Evolutionary conservation across 1,140 invertebrate genomes (phyloP).

Genomic region (Drosophila nebulosa): DNA sequence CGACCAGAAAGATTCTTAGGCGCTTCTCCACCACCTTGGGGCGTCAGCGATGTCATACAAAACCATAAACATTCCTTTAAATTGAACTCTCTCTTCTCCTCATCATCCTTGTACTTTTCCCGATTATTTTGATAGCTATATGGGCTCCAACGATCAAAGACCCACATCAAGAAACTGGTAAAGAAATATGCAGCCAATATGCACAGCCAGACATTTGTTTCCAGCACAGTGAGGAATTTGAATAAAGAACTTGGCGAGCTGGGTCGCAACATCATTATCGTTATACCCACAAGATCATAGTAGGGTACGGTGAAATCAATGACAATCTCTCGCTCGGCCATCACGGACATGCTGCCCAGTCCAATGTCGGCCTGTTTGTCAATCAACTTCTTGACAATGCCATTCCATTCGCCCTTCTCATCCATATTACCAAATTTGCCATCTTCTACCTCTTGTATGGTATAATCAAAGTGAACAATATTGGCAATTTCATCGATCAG

Average conservation of each 20-base stretch:
- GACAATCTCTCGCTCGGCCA: slow-evolving; percentile 96
- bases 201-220: slow-evolving; percentile 97
- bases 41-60: slow-evolving; percentile 98
- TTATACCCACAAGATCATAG: slow-evolving; percentile 96
- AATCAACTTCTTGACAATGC: slow-evolving; percentile 94
- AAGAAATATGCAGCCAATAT: slow-evolving; percentile 97
- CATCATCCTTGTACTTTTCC: slow-evolving; percentile 95
- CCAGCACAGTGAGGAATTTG: slow-evolving; percentile 97
- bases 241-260: slow-evolving; percentile 92
- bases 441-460: slow-evolving; percentile 89
- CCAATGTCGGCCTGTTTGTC: slow-evolving; percentile 96
- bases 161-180: slow-evolving; percentile 96
- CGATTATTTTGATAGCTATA: slow-evolving; percentile 98
- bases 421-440: slow-evolving; percentile 92
- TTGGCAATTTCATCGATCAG: slow-evolving; percentile 92
- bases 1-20: slow-evolving; percentile 96
- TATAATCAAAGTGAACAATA: slow-evolving; percentile 94
- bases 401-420: slow-evolving; percentile 93
- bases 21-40: slow-evolving; percentile 93
- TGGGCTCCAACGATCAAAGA: slow-evolving; percentile 97
- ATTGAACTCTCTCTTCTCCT: slow-evolving; percentile 97
- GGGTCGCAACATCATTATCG: slow-evolving; percentile 87
- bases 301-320: slow-evolving; percentile 98
- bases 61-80: slow-evolving; percentile 99
- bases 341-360: slow-evolving; percentile 92